Evolutionary conservation across 2,888 invertebrate genomes (phyloP), one percentile per base, ranked within the genome.

Genomic region (Plagodis pulveraria): DNA sequence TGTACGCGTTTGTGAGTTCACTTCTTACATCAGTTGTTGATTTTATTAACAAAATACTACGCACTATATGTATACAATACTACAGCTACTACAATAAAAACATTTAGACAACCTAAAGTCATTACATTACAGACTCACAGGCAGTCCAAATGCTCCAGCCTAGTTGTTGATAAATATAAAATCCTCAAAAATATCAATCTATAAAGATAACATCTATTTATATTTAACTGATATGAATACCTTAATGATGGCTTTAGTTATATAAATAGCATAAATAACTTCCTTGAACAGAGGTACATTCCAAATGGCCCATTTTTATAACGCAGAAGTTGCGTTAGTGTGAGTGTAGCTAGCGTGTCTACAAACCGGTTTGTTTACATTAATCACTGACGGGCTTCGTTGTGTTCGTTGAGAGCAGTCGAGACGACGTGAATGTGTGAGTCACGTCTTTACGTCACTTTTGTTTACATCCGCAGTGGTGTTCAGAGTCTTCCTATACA

Each of bases 361-460:
- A 77, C 80, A 78, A 62, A 87, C 89, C 83, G 86, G 91, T 90
- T 90, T 91, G 91, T 91, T 91, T 91, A 91, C 89, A 89, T 89
- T 87, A 85, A 83, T 85, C 84, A 84, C 76, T 67, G 69, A 65
- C 67, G 57, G 63, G 70, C 45, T 72, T 51, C 38, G 45, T 42
- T 72, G 87, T 88, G 86, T 84, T 86, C 75, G 78, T 70, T 46
- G 44, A 40, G 43, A 51, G 57, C 43, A 56, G 59, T 59, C 63
- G 74, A 70, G 71, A 69, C 69, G 65, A n/a, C 67, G 67, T 60
- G 67, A 58, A 66, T 81, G 90, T 90, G 90, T 88, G 88, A 77
- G 85, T 86, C 86, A 84, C 69, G 74, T 80, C 81, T 77, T 76
- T 83, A 89, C 91, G 91, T 91, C 91, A 91, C 89, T 81, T 40